Evolutionary conservation across 2,797 vertebrate genomes (phyloP), one percentile per base, ranked within the genome.

Genomic region (Ceyx erithaca): DNA sequence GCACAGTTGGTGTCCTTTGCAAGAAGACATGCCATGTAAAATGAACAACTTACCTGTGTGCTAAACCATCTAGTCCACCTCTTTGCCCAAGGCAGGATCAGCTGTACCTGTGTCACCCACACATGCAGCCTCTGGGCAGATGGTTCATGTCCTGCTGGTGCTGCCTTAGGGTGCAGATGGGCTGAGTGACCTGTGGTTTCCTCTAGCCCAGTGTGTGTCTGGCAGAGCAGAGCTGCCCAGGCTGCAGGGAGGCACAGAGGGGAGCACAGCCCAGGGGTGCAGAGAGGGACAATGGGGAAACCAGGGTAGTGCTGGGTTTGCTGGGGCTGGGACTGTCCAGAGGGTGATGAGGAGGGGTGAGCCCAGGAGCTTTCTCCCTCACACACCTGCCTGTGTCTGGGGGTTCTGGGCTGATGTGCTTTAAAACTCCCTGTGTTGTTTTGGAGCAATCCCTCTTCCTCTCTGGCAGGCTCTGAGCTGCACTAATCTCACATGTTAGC

Each of bases 381-480:
- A 4, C 4, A 1, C 1, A 2, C 8, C 40, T 49, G 33, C 15
- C 3, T 14, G n/a, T 22, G 22, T 19, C 26, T 67, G 68, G 2
- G 8, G 26, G 17, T 25, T 22, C 45, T 45, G 9, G 26, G 31
- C 35, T 66, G 5, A 12, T 18, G 10, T 25, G 41, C 19, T 72
- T 83, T 67, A 30, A 33, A 73, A 28, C 25, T 45, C 63, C 1
- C 0, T 25, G 62, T 64, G 33, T 64, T 37, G 18, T 6, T 35
- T 30, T 22, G 16, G 45, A 59, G 5, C 1, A 0, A 13, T 72
- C 23, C 18, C 19, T 4, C 15, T 8, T 43, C 26, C 48, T 31
- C 41, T 68, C 14, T 35, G 0, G 2, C 17, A 28, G 23, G 33
- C 33, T 68, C 69, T 64, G 62, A 77, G 52, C 45, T 87, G 61